Percentiles rank a stretch among this genome's conserved stretches.
phyloP scores from a whole-genome alignment of 2,797 vertebrate species.

The Syncerus caffer region DNA sequence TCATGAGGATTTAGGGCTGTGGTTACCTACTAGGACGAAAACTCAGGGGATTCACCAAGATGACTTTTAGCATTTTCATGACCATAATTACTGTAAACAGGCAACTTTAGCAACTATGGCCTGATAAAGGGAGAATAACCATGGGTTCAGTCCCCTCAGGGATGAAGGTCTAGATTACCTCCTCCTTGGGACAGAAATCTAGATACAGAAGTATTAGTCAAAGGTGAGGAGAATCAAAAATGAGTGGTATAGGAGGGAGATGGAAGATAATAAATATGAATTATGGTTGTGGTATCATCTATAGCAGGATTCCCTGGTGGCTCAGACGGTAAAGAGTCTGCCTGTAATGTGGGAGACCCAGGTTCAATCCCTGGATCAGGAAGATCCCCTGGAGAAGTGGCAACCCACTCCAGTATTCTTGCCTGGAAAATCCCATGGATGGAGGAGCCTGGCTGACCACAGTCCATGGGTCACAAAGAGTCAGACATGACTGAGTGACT shows the following conservation, averaged over 20 bases:
- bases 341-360: neutral
- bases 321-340: neutral
- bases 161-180: neutral
- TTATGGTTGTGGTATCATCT: neutral
- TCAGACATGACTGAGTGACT: neutral
- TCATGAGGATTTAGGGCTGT: neutral
- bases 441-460: fast-evolving
- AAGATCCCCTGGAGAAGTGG: neutral
- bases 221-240: neutral
- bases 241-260: neutral
- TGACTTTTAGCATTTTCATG: neutral
- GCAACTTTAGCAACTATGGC: neutral
- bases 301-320: neutral
- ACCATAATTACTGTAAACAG: neutral
- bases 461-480: neutral
- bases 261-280: neutral
- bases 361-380: neutral
- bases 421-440: neutral
- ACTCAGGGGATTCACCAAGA: neutral
- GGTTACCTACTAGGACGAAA: neutral
- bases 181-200: neutral
- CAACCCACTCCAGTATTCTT: neutral
- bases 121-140: neutral
- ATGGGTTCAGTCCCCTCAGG: neutral
- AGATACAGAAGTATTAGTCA: neutral